Percentiles rank a stretch among this genome's conserved stretches.
phyloP scores from a whole-genome alignment of 2,888 invertebrate genomes.

The Dicranocentrus wangi region DNA sequence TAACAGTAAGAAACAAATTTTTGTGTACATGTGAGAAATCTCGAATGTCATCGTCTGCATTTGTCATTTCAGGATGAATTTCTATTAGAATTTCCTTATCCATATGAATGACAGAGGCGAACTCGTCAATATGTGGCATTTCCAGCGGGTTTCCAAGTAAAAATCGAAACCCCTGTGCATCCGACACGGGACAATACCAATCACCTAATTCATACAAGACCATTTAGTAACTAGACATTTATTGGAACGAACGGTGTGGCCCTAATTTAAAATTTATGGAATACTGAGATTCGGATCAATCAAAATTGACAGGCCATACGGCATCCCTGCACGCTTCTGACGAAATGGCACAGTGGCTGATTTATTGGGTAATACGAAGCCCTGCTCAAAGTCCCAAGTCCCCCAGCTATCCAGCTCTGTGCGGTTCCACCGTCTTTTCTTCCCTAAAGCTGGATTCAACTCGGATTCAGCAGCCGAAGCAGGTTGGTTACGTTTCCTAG shows the following conservation, averaged over 20 bases:
- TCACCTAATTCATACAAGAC: too few relatives aligned
- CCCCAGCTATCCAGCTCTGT: conserved; percentile 52
- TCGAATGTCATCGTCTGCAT: conserved; percentile 63
- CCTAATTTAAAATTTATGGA: too few relatives aligned
- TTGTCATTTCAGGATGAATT: conserved; percentile 61
- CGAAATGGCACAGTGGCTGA: conserved; percentile 18
- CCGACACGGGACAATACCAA: conserved; percentile 66
- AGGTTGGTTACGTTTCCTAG: not conserved
- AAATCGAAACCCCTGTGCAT: conserved; percentile 62
- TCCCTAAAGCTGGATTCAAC: conserved; percentile 30
- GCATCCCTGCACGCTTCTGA: conserved; percentile 64
- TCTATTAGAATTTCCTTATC: conserved; percentile 55
- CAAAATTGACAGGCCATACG: conserved; percentile 56
- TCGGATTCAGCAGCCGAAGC: not conserved
- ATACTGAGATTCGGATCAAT: conserved; percentile 29
- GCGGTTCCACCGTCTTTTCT: conserved; percentile 9
- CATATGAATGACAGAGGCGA: conserved; percentile 38
- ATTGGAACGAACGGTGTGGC: too few relatives aligned
- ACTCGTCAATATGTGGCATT: conserved; percentile 61
- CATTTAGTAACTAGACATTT: too few relatives aligned
- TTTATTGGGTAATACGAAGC: conserved; percentile 18
- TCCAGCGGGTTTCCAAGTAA: conserved; percentile 58
- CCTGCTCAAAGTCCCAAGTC: conserved; percentile 63
- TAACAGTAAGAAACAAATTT: not conserved
- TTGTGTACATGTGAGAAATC: too few relatives aligned